A percentile compares a stretch with the other conserved stretches of the same genome.
These are phyloP conservation scores for Salvator merianae DNA, from an alignment of 2,113 vertebrate genomes.

Conservation along the genomic window DNA sequence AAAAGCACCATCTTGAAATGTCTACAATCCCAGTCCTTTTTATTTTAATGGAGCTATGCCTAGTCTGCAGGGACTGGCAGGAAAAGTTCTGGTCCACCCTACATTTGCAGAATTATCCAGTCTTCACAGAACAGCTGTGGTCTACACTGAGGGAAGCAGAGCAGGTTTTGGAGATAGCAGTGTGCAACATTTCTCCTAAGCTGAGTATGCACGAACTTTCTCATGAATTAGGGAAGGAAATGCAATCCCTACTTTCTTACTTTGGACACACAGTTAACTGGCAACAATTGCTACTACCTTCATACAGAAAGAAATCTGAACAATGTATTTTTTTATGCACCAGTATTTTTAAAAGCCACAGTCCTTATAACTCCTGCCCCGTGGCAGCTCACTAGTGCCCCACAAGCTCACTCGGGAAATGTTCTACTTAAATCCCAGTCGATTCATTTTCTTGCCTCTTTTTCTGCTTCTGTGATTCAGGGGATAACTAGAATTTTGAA, in stretches of 20 bases:
- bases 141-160: not conserved
- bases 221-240: conserved; percentile 34
- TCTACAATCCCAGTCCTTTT: not conserved
- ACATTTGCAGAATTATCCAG: not conserved
- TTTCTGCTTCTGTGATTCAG: conserved; percentile 34
- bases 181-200: no score
- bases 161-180: not conserved
- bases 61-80: not conserved
- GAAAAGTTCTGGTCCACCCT: not conserved
- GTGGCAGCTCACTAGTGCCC: no score
- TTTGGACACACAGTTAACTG: conserved; percentile 38
- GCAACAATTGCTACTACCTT: conserved; percentile 59
- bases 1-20: conserved; percentile 2
- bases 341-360: conserved; percentile 66
- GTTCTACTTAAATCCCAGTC: not conserved
- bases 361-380: conserved; percentile 41
- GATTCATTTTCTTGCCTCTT: not conserved
- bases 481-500: conserved; percentile 58
- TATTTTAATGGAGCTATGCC: not conserved
- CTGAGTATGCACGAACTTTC: no score
- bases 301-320: conserved; percentile 74
- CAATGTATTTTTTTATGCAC: conserved; percentile 82
- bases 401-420: not conserved
- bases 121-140: not conserved
- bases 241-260: conserved; percentile 29